A percentile compares a stretch with the other conserved stretches of the same genome.
Evolutionary conservation across 1,140 invertebrate genomes (phyloP).

Genomic region (Pogonognathellus flavescens): DNA sequence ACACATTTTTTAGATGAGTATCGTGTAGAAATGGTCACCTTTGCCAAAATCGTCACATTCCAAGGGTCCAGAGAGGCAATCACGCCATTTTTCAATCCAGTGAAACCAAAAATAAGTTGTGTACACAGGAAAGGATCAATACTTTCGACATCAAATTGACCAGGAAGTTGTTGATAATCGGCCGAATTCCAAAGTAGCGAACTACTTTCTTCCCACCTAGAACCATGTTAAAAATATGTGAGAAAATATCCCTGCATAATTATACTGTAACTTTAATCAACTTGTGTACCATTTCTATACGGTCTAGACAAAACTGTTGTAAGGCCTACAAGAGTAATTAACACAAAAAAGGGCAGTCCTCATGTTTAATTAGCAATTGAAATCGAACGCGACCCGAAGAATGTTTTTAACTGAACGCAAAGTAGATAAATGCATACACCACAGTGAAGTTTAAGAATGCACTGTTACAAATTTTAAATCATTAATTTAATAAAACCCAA

Average conservation of each 20-base stretch:
- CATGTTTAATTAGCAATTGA: background rate
- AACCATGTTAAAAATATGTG: background rate
- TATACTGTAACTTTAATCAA: no score
- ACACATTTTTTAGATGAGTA: no score
- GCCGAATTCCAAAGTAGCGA: slow-evolving; percentile 84
- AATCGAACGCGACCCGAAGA: background rate
- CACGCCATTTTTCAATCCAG: slow-evolving; percentile 73
- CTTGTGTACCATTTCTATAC: background rate
- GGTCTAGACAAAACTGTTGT: background rate
- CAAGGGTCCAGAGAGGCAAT: slow-evolving; percentile 76
- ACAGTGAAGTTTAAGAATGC: no score
- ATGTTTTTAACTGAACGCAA: background rate
- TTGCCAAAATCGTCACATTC: slow-evolving; percentile 73
- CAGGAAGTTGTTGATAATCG: slow-evolving; percentile 76
- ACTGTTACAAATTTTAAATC: no score
- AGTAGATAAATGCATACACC: no score
- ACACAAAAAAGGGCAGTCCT: background rate
- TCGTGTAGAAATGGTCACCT: slow-evolving; percentile 21
- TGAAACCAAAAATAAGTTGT: slow-evolving; percentile 81
- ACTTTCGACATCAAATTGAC: slow-evolving; percentile 77
- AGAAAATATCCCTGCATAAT: background rate
- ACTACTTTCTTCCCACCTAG: slow-evolving; percentile 72
- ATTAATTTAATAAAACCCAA: no score
- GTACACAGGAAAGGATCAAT: slow-evolving; percentile 81
- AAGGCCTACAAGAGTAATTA: background rate